Percentiles rank a stretch among this genome's conserved stretches.
Evolutionary conservation across 2,888 invertebrate genomes (phyloP).

Genomic region (Ephialtes manifestator): DNA sequence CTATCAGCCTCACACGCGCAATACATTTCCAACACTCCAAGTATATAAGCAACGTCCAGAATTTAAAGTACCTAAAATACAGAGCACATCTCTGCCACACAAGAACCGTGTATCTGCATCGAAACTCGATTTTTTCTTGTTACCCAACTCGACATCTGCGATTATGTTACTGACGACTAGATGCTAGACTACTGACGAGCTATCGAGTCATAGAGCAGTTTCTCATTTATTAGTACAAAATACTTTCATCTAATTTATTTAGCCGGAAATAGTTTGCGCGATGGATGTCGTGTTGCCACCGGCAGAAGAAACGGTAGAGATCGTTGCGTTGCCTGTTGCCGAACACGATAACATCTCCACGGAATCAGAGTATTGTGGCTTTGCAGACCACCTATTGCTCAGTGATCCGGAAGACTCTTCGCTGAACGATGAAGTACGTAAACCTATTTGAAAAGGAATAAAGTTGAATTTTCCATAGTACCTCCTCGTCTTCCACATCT

Average conservation of each 20-base stretch:
- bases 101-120: too few species aligned
- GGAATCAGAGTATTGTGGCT: not conserved
- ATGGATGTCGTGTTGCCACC: conserved; percentile 1
- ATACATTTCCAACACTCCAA: conserved; percentile 61
- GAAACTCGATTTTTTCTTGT: too few species aligned
- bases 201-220: too few species aligned
- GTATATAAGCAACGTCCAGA: too few species aligned
- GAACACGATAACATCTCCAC: not conserved
- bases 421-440: conserved; percentile 4
- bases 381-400: not conserved
- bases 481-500: not conserved
- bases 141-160: too few species aligned
- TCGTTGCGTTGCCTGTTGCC: not conserved
- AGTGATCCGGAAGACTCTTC: not conserved
- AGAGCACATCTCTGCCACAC: too few species aligned
- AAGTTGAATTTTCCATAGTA: not conserved
- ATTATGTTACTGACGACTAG: too few species aligned
- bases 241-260: not conserved
- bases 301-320: not conserved
- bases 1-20: conserved; percentile 74
- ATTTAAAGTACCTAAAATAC: too few species aligned
- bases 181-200: too few species aligned
- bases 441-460: conserved; percentile 1
- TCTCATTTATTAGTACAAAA: too few species aligned
- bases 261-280: not conserved